Base-by-base conservation (phyloP, 2,888 invertebrate species). In the Metopia argyrocephala region DNA sequence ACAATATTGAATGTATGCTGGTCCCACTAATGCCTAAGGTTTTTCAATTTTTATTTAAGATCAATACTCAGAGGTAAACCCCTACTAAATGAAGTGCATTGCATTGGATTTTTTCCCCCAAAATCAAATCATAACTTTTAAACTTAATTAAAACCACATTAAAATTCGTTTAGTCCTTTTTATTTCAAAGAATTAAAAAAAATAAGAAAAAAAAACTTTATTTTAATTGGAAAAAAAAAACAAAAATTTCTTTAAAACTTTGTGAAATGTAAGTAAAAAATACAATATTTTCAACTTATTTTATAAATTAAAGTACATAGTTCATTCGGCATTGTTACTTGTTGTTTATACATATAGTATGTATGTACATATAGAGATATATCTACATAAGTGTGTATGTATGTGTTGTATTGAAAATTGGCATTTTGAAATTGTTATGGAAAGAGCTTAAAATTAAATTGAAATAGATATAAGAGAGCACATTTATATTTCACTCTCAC, bases 311-410 rank as follows among this genome's bases (percentile, higher is more conserved):
- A 71, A 61, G 45, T 64, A 54, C 25, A n/a, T 73, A 82, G 79
- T 83, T 84, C 78, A 83, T 82, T 76, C 76, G 84, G 83, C 80
- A 78, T 73, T 75, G 9, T 38, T 38, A 12, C 12, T 38, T 5
- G 15, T 38, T 38, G 12, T 38, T 38, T 38, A 38, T 38, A 12
- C 12, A 12, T 38, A 38, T 9, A 38, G 38, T n/a, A n/a, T n/a
- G n/a, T n/a, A n/a, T n/a, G n/a, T n/a, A n/a, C n/a, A n/a, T n/a
- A n/a, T n/a, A n/a, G n/a, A n/a, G n/a, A n/a, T n/a, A n/a, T n/a
- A n/a, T n/a, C n/a, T n/a, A n/a, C n/a, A n/a, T n/a, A n/a, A n/a
- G n/a, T n/a, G n/a, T n/a, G n/a, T n/a, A n/a, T n/a, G n/a, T n/a
- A n/a, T n/a, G n/a, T n/a, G n/a, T n/a, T n/a, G n/a, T n/a, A n/a